Conservation (phyloP, 2,113 vertebrate genomes). For the Amia ocellicauda region DNA sequence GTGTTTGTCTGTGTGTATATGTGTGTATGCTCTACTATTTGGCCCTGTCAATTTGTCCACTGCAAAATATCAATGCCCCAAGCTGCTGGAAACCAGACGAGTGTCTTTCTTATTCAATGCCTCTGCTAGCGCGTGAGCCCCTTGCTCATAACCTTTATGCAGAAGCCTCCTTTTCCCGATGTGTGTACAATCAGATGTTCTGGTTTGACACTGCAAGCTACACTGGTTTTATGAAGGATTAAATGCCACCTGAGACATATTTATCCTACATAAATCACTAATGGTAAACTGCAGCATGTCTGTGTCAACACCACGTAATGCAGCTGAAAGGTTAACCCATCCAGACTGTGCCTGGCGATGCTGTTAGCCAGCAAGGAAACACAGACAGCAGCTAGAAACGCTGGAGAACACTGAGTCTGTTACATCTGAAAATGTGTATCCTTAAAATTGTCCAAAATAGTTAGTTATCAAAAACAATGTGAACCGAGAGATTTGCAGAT, state of each 20-base stretch:
- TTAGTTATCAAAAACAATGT: too few species aligned
- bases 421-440: too few species aligned
- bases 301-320: constrained; percentile 64
- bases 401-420: constrained; percentile 50
- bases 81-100: background rate
- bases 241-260: constrained; percentile 76
- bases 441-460: too few species aligned
- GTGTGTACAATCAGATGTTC: constrained; percentile 64
- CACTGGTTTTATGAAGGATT: constrained; percentile 74
- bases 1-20: background rate
- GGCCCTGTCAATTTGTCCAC: background rate
- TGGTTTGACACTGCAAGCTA: constrained; percentile 74
- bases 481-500: too few species aligned
- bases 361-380: background rate
- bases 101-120: constrained; percentile 13
- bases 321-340: constrained; percentile 67
- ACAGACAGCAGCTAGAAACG: constrained; percentile 48
- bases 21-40: background rate
- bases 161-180: constrained; percentile 68
- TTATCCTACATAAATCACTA: constrained; percentile 74
- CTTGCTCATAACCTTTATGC: constrained; percentile 43
- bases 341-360: constrained; percentile 16
- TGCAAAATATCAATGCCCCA: background rate
- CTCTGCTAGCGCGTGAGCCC: constrained; percentile 46
- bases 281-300: constrained; percentile 69